These are phyloP conservation scores for Microchrysa polita DNA, from an alignment of 2,888 invertebrate genomes.

Conservation along the genomic window DNA sequence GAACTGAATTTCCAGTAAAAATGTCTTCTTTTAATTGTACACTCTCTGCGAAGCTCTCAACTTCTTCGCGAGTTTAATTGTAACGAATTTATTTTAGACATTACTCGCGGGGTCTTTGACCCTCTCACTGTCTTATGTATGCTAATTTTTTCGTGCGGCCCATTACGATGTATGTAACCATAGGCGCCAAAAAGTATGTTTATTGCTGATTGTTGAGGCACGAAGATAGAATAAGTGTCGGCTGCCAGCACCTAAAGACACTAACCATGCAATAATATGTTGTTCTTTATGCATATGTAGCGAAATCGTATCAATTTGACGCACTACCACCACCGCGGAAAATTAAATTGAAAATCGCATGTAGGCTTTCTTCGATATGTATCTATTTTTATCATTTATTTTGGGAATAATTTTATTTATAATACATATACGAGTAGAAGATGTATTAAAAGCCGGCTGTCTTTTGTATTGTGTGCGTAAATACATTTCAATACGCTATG, in stretches of 20 bases:
- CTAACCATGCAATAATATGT: too few relatives aligned
- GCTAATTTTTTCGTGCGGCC: neutral
- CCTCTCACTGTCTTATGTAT: neutral
- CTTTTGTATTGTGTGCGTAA: neutral
- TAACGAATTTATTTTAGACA: slow-evolving; percentile 6
- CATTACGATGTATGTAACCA: neutral
- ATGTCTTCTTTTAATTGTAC: neutral
- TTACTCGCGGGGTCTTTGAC: neutral
- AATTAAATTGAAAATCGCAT: slow-evolving; percentile 1
- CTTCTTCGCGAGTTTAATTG: slow-evolving; percentile 7
- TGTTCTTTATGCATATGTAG: too few relatives aligned
- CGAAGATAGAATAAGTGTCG: too few relatives aligned
- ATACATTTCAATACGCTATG: neutral
- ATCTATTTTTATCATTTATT: slow-evolving; percentile 31
- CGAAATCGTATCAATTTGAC: too few relatives aligned
- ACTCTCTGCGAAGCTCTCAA: too few relatives aligned
- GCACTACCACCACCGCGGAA: too few relatives aligned
- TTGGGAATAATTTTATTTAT: slow-evolving; percentile 23
- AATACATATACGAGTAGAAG: neutral
- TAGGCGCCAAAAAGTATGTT: neutral
- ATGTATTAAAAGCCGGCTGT: neutral
- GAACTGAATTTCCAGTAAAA: neutral
- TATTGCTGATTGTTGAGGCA: too few relatives aligned
- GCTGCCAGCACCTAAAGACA: too few relatives aligned
- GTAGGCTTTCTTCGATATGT: neutral